Evolutionary conservation across 2,888 invertebrate genomes (phyloP).

Genomic region (Prenolepis imparis): DNA sequence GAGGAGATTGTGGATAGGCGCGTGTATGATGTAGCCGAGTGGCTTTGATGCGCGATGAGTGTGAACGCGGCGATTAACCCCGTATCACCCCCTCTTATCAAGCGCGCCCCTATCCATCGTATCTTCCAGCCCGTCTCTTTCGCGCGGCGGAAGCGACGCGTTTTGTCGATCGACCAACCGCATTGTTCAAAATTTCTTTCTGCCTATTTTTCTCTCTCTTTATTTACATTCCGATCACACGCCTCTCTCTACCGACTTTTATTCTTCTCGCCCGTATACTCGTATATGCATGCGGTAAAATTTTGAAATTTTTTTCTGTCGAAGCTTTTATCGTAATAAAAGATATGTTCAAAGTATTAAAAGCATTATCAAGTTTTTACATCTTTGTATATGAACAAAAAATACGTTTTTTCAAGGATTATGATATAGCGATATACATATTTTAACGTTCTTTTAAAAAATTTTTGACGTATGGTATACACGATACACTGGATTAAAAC

Average conservation of each 20-base stretch:
- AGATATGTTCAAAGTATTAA: conserved; percentile 7
- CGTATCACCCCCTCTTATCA: conserved; percentile 78
- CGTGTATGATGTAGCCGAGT: conserved; percentile 47
- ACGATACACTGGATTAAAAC: not conserved
- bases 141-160: conserved; percentile 53
- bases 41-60: conserved; percentile 80
- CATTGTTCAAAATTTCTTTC: conserved; percentile 10
- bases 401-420: not conserved
- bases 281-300: not conserved
- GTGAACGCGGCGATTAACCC: conserved; percentile 82
- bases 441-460: not conserved
- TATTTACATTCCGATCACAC: conserved; percentile 10
- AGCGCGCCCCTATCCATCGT: conserved; percentile 69
- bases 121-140: conserved; percentile 67
- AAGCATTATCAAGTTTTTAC: not conserved
- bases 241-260: not conserved
- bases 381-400: conserved; percentile 1
- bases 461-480: not conserved
- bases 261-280: not conserved
- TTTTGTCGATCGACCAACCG: conserved; percentile 58
- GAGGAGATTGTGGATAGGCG: not conserved
- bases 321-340: conserved; percentile 19
- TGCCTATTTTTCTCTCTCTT: not conserved
- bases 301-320: conserved; percentile 1
- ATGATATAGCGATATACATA: too few relatives aligned